These are phyloP conservation scores for Pardosa pseudoannulata DNA, from an alignment of 2,888 invertebrate species.

Conservation along the genomic window DNA sequence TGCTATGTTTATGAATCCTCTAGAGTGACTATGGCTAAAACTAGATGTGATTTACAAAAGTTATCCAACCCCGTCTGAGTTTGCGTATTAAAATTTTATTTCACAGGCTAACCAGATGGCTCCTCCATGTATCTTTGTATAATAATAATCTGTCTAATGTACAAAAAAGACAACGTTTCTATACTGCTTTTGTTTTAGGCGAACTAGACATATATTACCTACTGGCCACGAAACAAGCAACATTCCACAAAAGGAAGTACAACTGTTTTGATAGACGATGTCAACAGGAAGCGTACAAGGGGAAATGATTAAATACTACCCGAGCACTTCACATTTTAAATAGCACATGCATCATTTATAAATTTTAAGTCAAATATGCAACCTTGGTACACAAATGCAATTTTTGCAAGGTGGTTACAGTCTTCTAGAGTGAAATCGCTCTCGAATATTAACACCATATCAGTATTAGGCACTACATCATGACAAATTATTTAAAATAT, in stretches of 20 bases:
- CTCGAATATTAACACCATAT: not conserved
- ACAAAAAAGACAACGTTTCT: conserved; percentile 23
- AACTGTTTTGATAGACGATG: conserved; percentile 33
- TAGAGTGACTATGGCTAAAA: conserved; percentile 35
- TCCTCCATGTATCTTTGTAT: not conserved
- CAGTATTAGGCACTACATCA: conserved; percentile 23
- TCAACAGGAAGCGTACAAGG: conserved; percentile 33
- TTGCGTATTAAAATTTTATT: not conserved
- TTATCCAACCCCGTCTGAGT: not conserved
- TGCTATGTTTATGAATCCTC: conserved; percentile 26
- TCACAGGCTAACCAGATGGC: conserved; percentile 22
- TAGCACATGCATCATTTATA: conserved; percentile 19
- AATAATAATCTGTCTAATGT: conserved; percentile 22
- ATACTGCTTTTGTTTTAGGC: conserved; percentile 8
- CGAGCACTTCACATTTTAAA: conserved; percentile 38
- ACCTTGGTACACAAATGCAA: conserved; percentile 30
- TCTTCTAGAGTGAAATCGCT: conserved; percentile 22
- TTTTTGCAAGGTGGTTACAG: conserved; percentile 3
- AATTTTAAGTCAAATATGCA: conserved; percentile 34
- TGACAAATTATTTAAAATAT: conserved; percentile 35
- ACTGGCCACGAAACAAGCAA: conserved; percentile 68
- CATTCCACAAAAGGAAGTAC: conserved; percentile 63
- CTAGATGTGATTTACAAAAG: not conserved
- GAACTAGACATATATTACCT: conserved; percentile 52
- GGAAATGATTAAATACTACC: conserved; percentile 52